Conservation (phyloP, 2,888 invertebrate species). For the Dasypogon diadema region DNA sequence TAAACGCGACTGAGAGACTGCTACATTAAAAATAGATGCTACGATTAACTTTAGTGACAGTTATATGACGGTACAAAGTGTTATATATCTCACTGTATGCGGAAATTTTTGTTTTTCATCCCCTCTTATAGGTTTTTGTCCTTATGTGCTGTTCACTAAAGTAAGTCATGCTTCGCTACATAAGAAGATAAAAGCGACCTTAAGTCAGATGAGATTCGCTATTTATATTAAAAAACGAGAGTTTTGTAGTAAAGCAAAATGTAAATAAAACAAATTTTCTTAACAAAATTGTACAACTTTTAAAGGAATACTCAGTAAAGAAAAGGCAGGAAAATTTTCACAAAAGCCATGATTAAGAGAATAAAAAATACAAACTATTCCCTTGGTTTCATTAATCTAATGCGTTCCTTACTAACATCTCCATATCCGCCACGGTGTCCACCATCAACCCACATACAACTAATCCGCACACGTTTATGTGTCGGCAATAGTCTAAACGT, state of each 20-base stretch:
- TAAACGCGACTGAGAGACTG: slow-evolving; percentile 57
- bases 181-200: slow-evolving; percentile 63
- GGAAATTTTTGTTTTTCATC: not conserved
- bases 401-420: not conserved
- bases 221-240: slow-evolving; percentile 23
- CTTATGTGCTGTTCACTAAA: slow-evolving; percentile 66
- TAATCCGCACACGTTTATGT: not conserved
- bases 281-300: slow-evolving; percentile 47
- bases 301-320: slow-evolving; percentile 11
- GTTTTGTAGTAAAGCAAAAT: slow-evolving; percentile 47
- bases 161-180: slow-evolving; percentile 72
- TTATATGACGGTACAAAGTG: slow-evolving; percentile 27
- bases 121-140: not conserved
- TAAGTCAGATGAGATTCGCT: slow-evolving; percentile 37
- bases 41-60: slow-evolving; percentile 55
- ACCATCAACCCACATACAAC: not conserved
- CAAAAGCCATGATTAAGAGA: slow-evolving; percentile 38
- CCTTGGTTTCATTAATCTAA: not conserved
- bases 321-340: not conserved
- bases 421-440: not conserved
- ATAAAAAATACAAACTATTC: slow-evolving; percentile 30
- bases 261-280: slow-evolving; percentile 38
- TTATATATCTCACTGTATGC: not conserved
- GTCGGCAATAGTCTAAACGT: not conserved
- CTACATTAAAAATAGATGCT: slow-evolving; percentile 51